Evolutionary conservation across 2,113 vertebrate genomes (phyloP).

Genomic region (Eubucco bourcierii): DNA sequence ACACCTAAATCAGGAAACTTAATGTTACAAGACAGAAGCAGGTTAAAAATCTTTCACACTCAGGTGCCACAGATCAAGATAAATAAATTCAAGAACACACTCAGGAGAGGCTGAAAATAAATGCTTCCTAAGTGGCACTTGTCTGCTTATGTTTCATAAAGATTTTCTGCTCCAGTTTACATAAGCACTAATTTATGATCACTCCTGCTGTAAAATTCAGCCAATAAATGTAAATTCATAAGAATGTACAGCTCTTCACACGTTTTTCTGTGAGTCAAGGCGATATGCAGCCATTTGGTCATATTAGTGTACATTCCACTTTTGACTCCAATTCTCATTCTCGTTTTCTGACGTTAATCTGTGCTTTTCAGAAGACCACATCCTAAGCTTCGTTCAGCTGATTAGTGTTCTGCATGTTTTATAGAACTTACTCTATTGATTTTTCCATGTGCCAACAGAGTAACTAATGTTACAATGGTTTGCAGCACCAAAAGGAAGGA

Average conservation of each 20-base stretch:
- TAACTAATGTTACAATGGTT: background rate
- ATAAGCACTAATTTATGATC: background rate
- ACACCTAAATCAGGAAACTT: no score
- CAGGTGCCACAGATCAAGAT: background rate
- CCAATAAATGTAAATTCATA: background rate
- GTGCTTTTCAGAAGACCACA: background rate
- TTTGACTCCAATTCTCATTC: background rate
- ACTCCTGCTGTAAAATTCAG: background rate
- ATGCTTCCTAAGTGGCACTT: background rate
- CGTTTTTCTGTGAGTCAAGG: background rate
- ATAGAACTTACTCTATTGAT: background rate
- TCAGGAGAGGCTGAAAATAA: background rate
- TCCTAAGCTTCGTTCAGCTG: background rate
- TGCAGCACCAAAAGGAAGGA: background rate
- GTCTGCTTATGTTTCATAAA: background rate
- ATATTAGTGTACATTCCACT: background rate
- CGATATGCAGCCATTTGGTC: fast-evolving
- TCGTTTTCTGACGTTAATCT: background rate
- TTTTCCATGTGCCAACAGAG: background rate
- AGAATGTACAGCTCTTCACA: background rate
- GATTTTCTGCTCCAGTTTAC: background rate
- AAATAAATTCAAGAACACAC: background rate
- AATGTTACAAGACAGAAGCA: background rate
- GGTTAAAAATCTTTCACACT: background rate
- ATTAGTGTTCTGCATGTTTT: background rate